Conservation (phyloP, 1,140 invertebrate genomes). For the Zaprionus tsacasi region DNA sequence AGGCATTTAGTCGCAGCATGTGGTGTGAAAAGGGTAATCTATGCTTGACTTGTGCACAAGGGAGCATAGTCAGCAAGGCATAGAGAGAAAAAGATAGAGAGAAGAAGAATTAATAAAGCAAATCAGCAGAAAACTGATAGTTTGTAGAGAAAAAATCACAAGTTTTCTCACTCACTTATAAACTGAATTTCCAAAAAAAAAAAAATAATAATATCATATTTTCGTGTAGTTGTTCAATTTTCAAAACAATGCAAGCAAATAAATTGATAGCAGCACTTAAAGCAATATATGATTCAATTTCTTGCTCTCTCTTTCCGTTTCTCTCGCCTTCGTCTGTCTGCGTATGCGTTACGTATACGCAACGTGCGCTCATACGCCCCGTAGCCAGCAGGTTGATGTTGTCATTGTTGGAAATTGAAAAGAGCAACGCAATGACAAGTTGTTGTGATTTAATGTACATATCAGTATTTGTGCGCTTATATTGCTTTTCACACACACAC, state of each 20-base stretch:
- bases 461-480: conserved; percentile 51
- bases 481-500: conserved; percentile 49
- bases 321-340: neutral
- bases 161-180: neutral
- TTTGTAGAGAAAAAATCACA: neutral
- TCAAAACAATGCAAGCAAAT: neutral
- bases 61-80: too few species aligned
- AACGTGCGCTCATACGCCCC: conserved; percentile 48
- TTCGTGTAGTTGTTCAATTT: neutral
- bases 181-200: neutral
- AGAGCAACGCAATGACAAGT: conserved; percentile 49
- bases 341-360: neutral
- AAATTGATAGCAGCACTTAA: conserved; percentile 3
- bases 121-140: neutral
- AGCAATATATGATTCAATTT: conserved; percentile 21
- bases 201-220: neutral
- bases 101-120: neutral
- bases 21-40: neutral
- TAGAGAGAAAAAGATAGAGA: neutral
- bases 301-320: neutral
- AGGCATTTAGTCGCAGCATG: conserved; percentile 14
- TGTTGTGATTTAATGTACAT: conserved; percentile 67
- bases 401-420: conserved; percentile 60
- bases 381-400: conserved; percentile 49
- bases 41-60: neutral